Evolutionary conservation across 2,797 vertebrate genomes (phyloP).

Genomic region (Sebastes hubbsi): DNA sequence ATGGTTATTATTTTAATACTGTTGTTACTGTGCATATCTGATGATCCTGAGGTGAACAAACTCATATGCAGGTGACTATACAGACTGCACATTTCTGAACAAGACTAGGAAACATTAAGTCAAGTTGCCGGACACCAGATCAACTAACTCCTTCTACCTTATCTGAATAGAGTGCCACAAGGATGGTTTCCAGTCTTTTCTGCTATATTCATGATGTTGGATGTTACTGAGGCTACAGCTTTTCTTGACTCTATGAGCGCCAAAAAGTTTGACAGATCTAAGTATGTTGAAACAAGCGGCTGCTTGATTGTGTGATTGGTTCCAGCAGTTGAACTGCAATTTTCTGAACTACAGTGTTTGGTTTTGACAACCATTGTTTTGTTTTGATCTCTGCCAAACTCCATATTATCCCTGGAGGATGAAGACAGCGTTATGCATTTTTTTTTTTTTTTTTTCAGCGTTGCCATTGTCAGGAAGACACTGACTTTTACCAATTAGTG

Average conservation of each 20-base stretch:
- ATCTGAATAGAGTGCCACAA: neutral
- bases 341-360: constrained; percentile 24
- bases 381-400: neutral
- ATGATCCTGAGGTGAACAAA: neutral
- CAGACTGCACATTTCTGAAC: neutral
- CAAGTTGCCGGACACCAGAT: neutral
- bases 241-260: neutral
- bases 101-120: neutral
- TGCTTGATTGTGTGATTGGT: constrained; percentile 4
- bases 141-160: neutral
- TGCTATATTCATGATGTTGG: neutral
- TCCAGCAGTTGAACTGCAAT: neutral
- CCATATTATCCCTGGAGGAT: neutral
- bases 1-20: neutral
- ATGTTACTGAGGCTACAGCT: neutral
- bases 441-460: neutral
- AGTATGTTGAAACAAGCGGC: neutral
- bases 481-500: neutral
- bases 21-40: neutral
- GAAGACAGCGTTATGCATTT: neutral
- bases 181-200: neutral
- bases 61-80: neutral
- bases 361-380: constrained; percentile 8
- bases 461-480: neutral
- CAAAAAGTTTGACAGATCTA: neutral